Conservation (phyloP, 2,113 vertebrate genomes). For the human region DNA sequence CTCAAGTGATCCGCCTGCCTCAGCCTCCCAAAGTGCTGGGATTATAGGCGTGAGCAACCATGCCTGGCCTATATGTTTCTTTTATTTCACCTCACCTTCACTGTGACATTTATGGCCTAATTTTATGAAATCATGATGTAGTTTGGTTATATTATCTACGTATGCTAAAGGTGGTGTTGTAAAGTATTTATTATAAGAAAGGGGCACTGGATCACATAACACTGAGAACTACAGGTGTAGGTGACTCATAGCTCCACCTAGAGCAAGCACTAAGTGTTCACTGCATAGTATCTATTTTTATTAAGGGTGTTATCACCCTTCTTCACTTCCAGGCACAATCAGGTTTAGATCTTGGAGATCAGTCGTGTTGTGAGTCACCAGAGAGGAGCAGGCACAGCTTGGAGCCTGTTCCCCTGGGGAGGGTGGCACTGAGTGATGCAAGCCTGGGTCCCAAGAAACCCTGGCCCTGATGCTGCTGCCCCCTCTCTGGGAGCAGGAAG, state of each 20-base stretch:
- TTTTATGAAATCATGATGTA: not conserved
- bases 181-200: slow-evolving; percentile 1
- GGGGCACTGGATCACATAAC: not conserved
- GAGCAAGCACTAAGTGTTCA: not conserved
- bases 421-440: not conserved
- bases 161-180: not conserved
- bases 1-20: too few relatives aligned
- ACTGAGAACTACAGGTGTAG: not conserved
- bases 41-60: too few relatives aligned
- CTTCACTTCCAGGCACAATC: not conserved
- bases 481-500: not conserved
- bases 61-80: not conserved
- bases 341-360: not conserved
- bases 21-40: too few relatives aligned
- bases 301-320: not conserved
- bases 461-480: not conserved
- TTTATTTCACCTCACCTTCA: not conserved
- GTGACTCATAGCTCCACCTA: not conserved
- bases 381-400: not conserved
- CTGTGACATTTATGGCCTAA: not conserved
- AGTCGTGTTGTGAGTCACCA: not conserved
- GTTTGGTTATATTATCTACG: not conserved
- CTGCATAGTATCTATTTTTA: not conserved
- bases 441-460: not conserved
- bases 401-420: not conserved